A percentile compares a stretch with the other conserved stretches of the same genome.
Evolutionary conservation across 1,140 invertebrate species (phyloP).

Genomic region (Coboldia fuscipes): DNA sequence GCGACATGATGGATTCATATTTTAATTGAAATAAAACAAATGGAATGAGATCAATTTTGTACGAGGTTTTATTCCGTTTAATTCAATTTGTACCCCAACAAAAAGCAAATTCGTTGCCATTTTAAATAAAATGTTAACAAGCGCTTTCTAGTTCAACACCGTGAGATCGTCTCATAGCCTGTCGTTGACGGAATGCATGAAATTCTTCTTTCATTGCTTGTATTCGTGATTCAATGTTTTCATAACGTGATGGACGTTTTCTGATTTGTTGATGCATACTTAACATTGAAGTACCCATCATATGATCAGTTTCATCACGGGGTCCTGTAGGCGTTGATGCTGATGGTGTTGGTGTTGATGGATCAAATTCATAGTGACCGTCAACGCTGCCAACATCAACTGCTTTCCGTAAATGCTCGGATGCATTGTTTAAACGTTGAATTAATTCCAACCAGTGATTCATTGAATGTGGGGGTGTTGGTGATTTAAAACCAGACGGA

Average conservation of each 20-base stretch:
- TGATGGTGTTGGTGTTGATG: conserved; percentile 50
- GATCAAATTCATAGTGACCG: conserved; percentile 85
- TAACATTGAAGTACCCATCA: conserved; percentile 23
- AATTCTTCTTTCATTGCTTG: conserved; percentile 92
- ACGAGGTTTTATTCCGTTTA: no score
- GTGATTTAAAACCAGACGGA: conserved; percentile 20
- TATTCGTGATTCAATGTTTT: conserved; percentile 74
- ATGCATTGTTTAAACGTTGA: neutral
- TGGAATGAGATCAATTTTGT: no score
- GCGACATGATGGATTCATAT: no score
- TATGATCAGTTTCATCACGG: neutral
- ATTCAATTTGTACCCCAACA: no score
- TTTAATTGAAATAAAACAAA: no score
- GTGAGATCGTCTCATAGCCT: conserved; percentile 37
- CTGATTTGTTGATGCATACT: no score
- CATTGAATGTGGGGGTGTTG: conserved; percentile 29
- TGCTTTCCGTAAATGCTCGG: conserved; percentile 17
- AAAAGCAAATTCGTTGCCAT: no score
- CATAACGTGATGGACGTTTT: conserved; percentile 22
- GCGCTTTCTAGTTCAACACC: conserved; percentile 51
- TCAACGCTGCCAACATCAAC: conserved; percentile 73
- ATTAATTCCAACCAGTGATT: conserved; percentile 22
- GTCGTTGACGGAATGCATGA: conserved; percentile 71
- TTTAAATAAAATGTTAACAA: conserved; percentile 26
- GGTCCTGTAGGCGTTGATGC: conserved; percentile 33